These are phyloP conservation scores for Rhimphoctona megacephalus DNA, from an alignment of 2,888 invertebrate genomes.

Conservation along the genomic window DNA sequence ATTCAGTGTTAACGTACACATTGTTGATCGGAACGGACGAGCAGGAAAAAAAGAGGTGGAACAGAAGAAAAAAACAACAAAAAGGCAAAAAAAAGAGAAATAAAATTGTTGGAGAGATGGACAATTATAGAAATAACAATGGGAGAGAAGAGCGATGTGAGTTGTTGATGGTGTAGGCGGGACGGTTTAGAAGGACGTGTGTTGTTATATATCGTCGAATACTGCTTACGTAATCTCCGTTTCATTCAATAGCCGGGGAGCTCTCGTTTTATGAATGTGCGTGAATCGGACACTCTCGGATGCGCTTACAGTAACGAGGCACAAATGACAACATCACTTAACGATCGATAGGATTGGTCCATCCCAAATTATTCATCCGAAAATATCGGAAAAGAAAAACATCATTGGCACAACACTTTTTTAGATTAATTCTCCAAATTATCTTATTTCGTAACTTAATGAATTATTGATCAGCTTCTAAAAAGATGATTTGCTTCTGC, in stretches of 20 bases:
- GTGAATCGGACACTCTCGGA: slow-evolving; percentile 39
- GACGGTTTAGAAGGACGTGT: slow-evolving; percentile 54
- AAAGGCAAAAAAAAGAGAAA: slow-evolving; percentile 21
- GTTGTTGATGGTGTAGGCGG: slow-evolving; percentile 50
- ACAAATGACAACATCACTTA: slow-evolving; percentile 28
- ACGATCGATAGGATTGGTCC: neutral
- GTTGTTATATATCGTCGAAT: slow-evolving; percentile 40
- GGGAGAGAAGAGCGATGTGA: slow-evolving; percentile 44
- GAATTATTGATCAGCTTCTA: neutral
- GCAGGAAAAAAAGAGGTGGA: slow-evolving; percentile 46
- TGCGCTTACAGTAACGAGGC: slow-evolving; percentile 28
- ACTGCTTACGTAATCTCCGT: slow-evolving; percentile 63
- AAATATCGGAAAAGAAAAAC: neutral
- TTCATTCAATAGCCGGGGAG: slow-evolving; percentile 65
- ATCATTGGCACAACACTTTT: neutral
- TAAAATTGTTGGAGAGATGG: slow-evolving; percentile 5
- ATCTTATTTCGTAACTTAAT: neutral
- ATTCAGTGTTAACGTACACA: neutral
- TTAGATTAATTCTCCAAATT: neutral
- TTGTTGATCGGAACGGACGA: slow-evolving; percentile 18
- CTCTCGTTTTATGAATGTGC: slow-evolving; percentile 64
- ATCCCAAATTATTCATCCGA: neutral
- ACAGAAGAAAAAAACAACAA: slow-evolving; percentile 31
- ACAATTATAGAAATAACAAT: slow-evolving; percentile 64
- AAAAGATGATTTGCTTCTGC: too few relatives aligned